A percentile compares a stretch with the other conserved stretches of the same genome.
Evolutionary conservation across 53 echinoderm and acorn worm genomes (phyloP).

Genomic region (Echinarachnius parma): DNA sequence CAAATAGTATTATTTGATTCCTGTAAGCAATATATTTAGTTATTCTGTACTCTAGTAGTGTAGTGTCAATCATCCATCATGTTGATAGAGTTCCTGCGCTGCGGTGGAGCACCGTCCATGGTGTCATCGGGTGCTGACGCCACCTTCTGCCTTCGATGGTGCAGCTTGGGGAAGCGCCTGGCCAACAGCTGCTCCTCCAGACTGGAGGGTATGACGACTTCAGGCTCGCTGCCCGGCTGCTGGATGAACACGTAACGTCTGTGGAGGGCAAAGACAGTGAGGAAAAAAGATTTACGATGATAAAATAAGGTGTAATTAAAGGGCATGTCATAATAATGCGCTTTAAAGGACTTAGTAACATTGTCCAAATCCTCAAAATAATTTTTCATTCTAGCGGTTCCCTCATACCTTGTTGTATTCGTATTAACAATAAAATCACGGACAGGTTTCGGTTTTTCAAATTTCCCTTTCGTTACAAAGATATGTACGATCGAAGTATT

Average conservation of each 20-base stretch:
- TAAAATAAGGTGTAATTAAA: neutral
- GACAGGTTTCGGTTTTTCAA: no score
- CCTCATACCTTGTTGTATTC: no score
- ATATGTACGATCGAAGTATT: no score
- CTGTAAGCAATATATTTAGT: constrained; percentile 6
- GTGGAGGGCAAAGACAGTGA: neutral
- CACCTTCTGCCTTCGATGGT: constrained; percentile 14
- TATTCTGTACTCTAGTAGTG: no score
- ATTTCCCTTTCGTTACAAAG: no score
- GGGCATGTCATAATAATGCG: no score
- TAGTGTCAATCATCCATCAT: no score
- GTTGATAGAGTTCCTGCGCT: constrained; percentile 25
- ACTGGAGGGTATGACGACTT: constrained; percentile 53
- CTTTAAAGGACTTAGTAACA: no score
- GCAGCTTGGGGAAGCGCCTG: constrained; percentile 75
- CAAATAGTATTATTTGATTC: no score
- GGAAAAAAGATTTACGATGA: neutral
- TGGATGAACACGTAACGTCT: constrained; percentile 80
- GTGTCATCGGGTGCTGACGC: constrained; percentile 19
- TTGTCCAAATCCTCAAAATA: no score
- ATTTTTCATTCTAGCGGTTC: no score
- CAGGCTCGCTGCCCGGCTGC: constrained; percentile 47
- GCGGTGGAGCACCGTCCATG: constrained; percentile 17
- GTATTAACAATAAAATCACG: no score
- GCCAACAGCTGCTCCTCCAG: constrained; percentile 80